These are phyloP conservation scores for Okapia johnstoni DNA, from an alignment of 2,113 vertebrate genomes.

Conservation along the genomic window DNA sequence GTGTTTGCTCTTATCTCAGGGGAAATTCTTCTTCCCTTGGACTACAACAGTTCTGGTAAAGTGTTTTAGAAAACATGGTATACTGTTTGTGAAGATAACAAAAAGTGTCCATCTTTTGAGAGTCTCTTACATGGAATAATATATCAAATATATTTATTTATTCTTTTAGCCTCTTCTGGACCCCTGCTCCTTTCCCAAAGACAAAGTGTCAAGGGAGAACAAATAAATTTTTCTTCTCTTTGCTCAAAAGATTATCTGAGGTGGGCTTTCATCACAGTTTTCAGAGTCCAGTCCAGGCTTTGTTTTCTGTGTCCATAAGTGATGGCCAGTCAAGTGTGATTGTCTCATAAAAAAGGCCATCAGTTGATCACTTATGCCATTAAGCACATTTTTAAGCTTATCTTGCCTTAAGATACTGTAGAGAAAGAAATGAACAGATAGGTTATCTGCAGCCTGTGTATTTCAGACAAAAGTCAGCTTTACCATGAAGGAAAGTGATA, in stretches of 20 bases:
- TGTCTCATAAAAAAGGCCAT: slow-evolving; percentile 36
- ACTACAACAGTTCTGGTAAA: slow-evolving; percentile 62
- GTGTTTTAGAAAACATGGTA: slow-evolving; percentile 66
- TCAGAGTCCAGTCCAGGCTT: not conserved
- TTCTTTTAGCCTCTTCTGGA: slow-evolving; percentile 41
- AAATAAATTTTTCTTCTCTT: slow-evolving; percentile 34
- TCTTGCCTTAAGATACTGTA: not conserved
- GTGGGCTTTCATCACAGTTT: not conserved
- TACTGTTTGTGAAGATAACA: slow-evolving; percentile 48
- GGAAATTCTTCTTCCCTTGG: slow-evolving; percentile 68
- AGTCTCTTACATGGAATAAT: slow-evolving; percentile 57
- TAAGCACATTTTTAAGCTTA: slow-evolving; percentile 19
- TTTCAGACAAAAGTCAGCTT: slow-evolving; percentile 25
- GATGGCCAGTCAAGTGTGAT: not conserved
- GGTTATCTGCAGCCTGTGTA: not conserved
- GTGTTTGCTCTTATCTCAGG: slow-evolving; percentile 77
- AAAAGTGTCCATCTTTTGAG: slow-evolving; percentile 55
- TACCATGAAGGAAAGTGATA: slow-evolving; percentile 6
- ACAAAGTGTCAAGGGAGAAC: slow-evolving; percentile 35
- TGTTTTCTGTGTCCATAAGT: not conserved
- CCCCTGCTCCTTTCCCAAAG: slow-evolving; percentile 22
- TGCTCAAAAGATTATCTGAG: slow-evolving; percentile 8
- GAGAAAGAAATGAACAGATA: not conserved
- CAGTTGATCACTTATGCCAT: slow-evolving; percentile 38
- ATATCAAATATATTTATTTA: slow-evolving; percentile 52